phyloP scores from a whole-genome alignment of 2,113 vertebrate genomes.

The Lipophrys pholis region DNA sequence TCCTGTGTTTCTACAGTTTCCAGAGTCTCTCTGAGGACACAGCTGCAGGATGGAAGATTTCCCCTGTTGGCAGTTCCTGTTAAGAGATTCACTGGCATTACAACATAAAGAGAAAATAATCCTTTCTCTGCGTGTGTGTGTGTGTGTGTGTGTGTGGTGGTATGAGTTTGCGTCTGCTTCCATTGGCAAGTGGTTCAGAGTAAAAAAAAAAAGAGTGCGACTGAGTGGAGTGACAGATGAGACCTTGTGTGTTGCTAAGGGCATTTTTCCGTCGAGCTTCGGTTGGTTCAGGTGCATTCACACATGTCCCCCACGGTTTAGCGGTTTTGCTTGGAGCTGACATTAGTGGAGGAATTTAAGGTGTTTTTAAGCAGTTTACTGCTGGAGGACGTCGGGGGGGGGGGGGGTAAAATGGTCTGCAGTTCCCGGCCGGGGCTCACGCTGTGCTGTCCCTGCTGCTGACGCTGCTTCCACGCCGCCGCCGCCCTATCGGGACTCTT shows the following conservation, averaged over 20 bases:
- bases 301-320: constrained; percentile 42
- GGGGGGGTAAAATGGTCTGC: constrained; percentile 49
- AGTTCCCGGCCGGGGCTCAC: constrained; percentile 56
- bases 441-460: constrained; percentile 61
- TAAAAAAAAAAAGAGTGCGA: constrained; percentile 9
- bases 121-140: constrained; percentile 44
- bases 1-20: constrained; percentile 42
- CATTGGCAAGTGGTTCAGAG: constrained; percentile 51
- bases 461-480: constrained; percentile 51
- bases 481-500: constrained; percentile 40
- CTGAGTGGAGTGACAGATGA: constrained; percentile 43
- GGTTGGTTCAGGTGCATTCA: constrained; percentile 42
- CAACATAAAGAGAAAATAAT: constrained; percentile 73
- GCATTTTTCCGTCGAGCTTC: too few relatives aligned
- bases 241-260: too few relatives aligned
- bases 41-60: constrained; percentile 66
- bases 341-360: constrained; percentile 62
- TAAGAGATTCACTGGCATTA: constrained; percentile 71
- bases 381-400: constrained; percentile 51
- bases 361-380: constrained; percentile 67
- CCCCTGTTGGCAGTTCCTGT: constrained; percentile 61
- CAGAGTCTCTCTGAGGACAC: constrained; percentile 56
- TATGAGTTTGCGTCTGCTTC: neutral
- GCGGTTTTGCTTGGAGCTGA: constrained; percentile 51
- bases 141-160: constrained; percentile 2